These are phyloP conservation scores for Pelvicachromis taeniatus DNA, from an alignment of 2,113 vertebrate species.

Conservation along the genomic window DNA sequence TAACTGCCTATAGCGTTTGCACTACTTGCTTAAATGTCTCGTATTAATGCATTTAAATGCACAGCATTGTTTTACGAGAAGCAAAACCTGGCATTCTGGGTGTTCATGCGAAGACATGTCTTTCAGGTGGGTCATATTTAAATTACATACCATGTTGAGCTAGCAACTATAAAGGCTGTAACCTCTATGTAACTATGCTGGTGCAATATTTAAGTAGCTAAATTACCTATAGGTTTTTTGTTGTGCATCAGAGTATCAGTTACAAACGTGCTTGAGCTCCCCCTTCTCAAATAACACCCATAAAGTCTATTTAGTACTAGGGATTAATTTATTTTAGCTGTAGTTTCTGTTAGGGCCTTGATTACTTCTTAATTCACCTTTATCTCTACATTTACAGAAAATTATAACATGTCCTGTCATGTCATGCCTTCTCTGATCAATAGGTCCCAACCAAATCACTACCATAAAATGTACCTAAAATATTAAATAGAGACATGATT, in stretches of 20 bases:
- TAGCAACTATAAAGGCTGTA: not conserved
- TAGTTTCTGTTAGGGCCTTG: not conserved
- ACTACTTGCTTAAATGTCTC: not conserved
- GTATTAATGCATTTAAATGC: too few relatives aligned
- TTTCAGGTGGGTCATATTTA: not conserved
- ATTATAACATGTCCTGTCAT: fast-evolving
- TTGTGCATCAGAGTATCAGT: not conserved
- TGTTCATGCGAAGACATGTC: not conserved
- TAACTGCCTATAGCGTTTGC: not conserved
- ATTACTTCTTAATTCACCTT: not conserved
- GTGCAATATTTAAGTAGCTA: not conserved
- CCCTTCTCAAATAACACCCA: not conserved
- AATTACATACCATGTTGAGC: not conserved
- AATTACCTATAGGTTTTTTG: not conserved
- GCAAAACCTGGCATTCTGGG: not conserved
- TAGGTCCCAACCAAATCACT: not conserved
- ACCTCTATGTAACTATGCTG: not conserved
- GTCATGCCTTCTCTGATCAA: not conserved
- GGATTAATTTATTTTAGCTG: not conserved
- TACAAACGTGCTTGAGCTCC: not conserved
- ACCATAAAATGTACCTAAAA: not conserved
- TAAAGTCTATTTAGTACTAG: not conserved
- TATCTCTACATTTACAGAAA: not conserved
- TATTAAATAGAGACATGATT: not conserved
- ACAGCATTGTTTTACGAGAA: not conserved